phyloP scores from a whole-genome alignment of 2,888 invertebrate species.

The Caradrina kadenii region DNA sequence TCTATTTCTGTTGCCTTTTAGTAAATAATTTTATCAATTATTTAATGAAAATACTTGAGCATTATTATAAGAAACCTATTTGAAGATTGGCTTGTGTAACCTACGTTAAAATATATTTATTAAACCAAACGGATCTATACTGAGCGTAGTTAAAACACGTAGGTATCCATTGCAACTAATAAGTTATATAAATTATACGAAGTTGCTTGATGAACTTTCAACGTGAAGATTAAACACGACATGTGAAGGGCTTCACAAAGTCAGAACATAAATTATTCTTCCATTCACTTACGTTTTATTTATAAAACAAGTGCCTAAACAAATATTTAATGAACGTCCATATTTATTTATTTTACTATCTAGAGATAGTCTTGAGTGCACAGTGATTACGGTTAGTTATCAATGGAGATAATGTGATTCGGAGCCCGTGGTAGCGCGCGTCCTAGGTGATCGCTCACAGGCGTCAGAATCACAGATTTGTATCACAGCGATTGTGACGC shows the following conservation, averaged over 20 bases:
- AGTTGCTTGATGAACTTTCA: constrained; percentile 57
- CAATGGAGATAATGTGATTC: constrained; percentile 63
- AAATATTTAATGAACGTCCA: constrained; percentile 48
- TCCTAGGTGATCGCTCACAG: constrained; percentile 86
- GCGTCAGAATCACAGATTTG: constrained; percentile 82
- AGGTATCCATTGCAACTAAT: constrained; percentile 4
- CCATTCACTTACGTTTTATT: constrained; percentile 45
- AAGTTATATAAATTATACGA: constrained; percentile 44
- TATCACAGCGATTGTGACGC: constrained; percentile 87
- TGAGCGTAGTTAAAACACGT: constrained; percentile 13
- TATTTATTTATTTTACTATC: constrained; percentile 60
- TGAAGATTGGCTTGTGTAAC: no score
- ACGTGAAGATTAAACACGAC: constrained; percentile 45
- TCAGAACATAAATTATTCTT: constrained; percentile 44
- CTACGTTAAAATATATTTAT: neutral
- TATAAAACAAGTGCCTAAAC: constrained; percentile 42
- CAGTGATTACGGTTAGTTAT: constrained; percentile 61
- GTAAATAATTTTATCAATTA: no score
- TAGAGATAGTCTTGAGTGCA: constrained; percentile 51
- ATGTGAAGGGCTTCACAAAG: constrained; percentile 50
- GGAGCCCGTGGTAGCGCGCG: constrained; percentile 63
- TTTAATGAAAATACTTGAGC: no score
- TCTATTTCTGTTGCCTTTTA: no score
- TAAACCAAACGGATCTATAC: constrained; percentile 10
- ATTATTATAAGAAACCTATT: no score